phyloP scores from a whole-genome alignment of 2,888 invertebrate species.

The Nudaria mundana region DNA sequence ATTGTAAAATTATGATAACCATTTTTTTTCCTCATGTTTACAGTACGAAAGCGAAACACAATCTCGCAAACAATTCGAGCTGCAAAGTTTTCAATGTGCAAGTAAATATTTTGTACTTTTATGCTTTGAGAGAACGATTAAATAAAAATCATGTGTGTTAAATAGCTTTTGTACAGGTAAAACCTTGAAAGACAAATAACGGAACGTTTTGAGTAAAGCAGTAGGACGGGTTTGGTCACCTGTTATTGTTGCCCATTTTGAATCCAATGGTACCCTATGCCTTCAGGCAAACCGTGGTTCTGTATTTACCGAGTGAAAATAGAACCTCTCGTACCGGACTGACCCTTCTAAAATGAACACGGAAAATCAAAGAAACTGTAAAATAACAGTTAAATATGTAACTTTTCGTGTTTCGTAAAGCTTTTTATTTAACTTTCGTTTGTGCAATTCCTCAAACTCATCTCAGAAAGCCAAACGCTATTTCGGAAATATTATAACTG shows the following conservation, averaged over 20 bases:
- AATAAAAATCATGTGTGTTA: no score
- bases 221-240: conserved; percentile 9
- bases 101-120: conserved; percentile 13
- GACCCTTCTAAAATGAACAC: not conserved
- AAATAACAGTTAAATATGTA: no score
- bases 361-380: no score
- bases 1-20: no score
- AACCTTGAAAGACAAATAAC: not conserved
- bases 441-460: no score
- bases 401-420: no score
- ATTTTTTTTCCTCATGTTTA: no score
- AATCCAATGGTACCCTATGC: not conserved
- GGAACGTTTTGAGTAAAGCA: not conserved
- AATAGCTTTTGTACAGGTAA: not conserved
- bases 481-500: no score
- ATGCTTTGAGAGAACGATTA: not conserved
- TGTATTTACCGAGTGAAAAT: conserved; percentile 2
- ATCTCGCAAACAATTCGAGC: conserved; percentile 14
- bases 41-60: conserved; percentile 10
- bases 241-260: conserved; percentile 7
- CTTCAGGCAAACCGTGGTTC: not conserved
- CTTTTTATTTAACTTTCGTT: no score
- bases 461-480: no score
- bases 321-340: not conserved
- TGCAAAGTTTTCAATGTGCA: conserved; percentile 17